Percentiles rank a stretch among this genome's conserved stretches.
Conservation (phyloP, 2,113 vertebrate genomes). For the Tachycineta bicolor region DNA sequence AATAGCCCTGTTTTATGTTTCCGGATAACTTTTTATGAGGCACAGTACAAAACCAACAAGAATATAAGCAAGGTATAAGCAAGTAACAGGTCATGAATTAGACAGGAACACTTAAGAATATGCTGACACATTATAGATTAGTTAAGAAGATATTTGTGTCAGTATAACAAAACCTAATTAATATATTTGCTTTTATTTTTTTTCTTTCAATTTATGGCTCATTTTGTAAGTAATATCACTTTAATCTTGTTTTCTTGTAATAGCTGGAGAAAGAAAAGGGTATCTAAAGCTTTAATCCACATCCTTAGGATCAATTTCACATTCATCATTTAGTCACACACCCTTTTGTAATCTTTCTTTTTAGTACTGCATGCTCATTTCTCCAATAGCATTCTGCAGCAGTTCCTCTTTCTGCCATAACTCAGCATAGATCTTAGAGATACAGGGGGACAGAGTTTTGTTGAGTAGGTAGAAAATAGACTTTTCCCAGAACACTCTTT, state of each 20-base stretch:
- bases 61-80: not conserved
- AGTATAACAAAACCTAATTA: not conserved
- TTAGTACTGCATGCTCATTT: not conserved
- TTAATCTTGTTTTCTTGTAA: not conserved
- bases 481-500: not conserved
- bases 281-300: not conserved
- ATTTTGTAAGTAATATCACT: not conserved
- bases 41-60: not conserved
- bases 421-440: not conserved
- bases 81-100: not conserved
- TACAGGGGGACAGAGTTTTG: rapidly evolving
- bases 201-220: not conserved
- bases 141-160: not conserved
- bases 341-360: not conserved
- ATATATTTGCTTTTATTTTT: not conserved
- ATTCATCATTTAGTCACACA: not conserved
- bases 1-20: not conserved
- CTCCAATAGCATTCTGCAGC: not conserved
- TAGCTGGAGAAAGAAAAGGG: not conserved
- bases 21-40: not conserved
- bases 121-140: not conserved
- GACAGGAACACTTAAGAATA: not conserved
- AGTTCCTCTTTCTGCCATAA: not conserved
- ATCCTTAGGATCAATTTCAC: not conserved
- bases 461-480: not conserved